phyloP scores from a whole-genome alignment of 2,888 invertebrate species.

The Dromius quadrimaculatus region DNA sequence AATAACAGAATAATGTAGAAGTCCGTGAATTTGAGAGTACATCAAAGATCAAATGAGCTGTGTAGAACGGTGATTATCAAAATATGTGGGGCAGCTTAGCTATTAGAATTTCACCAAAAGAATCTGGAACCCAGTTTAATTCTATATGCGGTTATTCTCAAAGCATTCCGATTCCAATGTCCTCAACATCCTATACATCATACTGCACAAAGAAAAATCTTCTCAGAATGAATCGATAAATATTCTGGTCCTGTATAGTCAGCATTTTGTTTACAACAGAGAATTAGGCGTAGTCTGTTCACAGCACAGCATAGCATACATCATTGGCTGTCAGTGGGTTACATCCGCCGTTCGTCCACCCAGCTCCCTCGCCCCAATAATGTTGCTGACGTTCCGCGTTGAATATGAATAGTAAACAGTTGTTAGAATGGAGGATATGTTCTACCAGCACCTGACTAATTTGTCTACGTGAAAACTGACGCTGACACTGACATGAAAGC shows the following conservation, averaged over 20 bases:
- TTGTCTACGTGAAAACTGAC: constrained; percentile 10
- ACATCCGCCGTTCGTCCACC: background rate
- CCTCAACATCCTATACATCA: no score
- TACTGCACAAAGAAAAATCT: no score
- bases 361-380: background rate
- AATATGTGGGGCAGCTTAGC: no score
- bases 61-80: no score
- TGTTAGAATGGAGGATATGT: constrained; percentile 5
- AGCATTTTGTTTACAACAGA: background rate
- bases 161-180: no score
- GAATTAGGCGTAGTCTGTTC: background rate
- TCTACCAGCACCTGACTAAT: constrained; percentile 15
- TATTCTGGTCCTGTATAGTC: background rate
- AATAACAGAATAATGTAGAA: no score
- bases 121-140: no score
- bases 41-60: no score
- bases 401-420: constrained; percentile 31
- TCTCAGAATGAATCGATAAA: background rate
- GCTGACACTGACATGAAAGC: background rate
- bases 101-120: no score
- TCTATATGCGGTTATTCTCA: no score
- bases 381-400: background rate
- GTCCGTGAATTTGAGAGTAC: no score
- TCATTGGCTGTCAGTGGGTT: constrained; percentile 2
- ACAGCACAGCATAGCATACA: background rate